Evolutionary conservation across 2,797 vertebrate genomes (phyloP).

Genomic region (Melanotaenia nigrans): DNA sequence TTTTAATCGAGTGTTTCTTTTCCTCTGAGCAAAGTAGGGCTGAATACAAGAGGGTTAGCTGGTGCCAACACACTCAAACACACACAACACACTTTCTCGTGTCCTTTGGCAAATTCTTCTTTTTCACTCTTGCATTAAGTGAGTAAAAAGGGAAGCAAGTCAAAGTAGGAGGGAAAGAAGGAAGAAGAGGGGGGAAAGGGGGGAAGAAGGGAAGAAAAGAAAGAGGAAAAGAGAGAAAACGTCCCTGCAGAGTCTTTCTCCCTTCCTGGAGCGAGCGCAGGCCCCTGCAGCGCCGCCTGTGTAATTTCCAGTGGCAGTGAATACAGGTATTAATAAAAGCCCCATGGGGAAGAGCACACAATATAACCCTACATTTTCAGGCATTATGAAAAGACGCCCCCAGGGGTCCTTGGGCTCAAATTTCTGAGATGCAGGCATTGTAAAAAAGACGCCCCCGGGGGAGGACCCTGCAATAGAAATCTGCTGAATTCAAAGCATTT

Average conservation of each 20-base stretch:
- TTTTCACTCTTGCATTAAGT: slow-evolving; percentile 99
- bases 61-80: slow-evolving; percentile 84
- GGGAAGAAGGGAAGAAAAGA: slow-evolving; percentile 40
- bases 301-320: slow-evolving; percentile 92
- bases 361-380: slow-evolving; percentile 94
- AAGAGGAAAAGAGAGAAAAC: slow-evolving; percentile 87
- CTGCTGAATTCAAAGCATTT: slow-evolving; percentile 94
- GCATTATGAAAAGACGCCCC: slow-evolving; percentile 92
- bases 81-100: slow-evolving; percentile 86
- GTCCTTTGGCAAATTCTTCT: slow-evolving; percentile 99
- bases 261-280: slow-evolving; percentile 86
- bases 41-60: slow-evolving; percentile 91
- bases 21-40: slow-evolving; percentile 91
- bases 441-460: slow-evolving; percentile 86
- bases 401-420: slow-evolving; percentile 90
- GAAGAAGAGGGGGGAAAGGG: slow-evolving; percentile 47
- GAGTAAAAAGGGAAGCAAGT: slow-evolving; percentile 71
- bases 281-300: slow-evolving; percentile 88
- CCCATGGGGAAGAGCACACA: slow-evolving; percentile 90
- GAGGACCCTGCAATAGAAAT: slow-evolving; percentile 90
- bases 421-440: slow-evolving; percentile 91
- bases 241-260: slow-evolving; percentile 93
- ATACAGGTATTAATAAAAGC: slow-evolving; percentile 94
- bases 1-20: slow-evolving; percentile 90
- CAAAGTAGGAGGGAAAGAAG: slow-evolving; percentile 66